Evolutionary conservation across 2,113 vertebrate genomes (phyloP).

Genomic region (Phoxinus phoxinus): DNA sequence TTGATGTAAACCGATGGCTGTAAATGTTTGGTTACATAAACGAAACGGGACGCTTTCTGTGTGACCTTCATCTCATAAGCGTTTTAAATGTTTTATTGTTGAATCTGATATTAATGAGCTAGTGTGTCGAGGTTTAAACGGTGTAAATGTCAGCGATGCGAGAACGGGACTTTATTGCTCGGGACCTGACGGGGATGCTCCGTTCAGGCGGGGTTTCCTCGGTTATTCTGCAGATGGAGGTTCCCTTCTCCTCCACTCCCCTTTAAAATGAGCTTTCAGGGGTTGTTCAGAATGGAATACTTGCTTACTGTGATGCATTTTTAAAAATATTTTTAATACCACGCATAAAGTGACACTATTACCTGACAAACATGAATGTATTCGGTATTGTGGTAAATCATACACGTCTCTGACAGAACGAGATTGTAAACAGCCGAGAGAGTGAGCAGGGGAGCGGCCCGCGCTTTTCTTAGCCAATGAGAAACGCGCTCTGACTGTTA

Average conservation of each 20-base stretch:
- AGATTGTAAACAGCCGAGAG: background rate
- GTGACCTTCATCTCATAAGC: background rate
- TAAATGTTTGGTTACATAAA: background rate
- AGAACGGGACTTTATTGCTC: conserved; percentile 7
- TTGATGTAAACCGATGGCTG: background rate
- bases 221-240: conserved; percentile 50
- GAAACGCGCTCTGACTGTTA: background rate
- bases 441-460: background rate
- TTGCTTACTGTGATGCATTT: background rate
- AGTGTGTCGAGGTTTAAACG: background rate
- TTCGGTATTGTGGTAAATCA: background rate
- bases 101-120: background rate
- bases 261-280: background rate
- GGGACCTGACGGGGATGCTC: conserved; percentile 52
- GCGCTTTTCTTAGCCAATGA: background rate
- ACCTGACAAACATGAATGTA: background rate
- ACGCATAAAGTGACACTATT: background rate
- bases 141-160: conserved; percentile 26
- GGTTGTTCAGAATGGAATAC: background rate
- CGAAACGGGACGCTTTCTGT: background rate
- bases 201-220: conserved; percentile 54
- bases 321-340: background rate
- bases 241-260: conserved; percentile 25
- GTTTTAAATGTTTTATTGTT: background rate
- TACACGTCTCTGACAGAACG: background rate